phyloP scores from a whole-genome alignment of 2,113 vertebrate species.

The Phalacrocorax aristotelis region DNA sequence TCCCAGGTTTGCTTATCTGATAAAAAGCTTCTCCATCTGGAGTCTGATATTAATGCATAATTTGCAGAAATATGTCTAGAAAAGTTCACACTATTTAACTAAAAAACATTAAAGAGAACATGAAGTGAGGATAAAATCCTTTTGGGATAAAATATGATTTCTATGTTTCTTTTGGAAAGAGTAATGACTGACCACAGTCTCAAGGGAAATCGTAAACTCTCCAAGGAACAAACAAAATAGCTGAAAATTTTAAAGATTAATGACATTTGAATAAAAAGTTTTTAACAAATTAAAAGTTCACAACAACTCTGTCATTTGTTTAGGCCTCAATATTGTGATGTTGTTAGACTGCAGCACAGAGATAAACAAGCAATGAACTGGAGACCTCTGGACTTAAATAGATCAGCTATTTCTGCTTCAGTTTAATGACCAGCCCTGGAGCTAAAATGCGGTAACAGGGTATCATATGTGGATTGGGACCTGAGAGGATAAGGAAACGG shows the following conservation, averaged over 20 bases:
- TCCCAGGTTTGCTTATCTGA: conserved; percentile 59
- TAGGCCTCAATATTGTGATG: not conserved
- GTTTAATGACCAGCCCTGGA: conserved; percentile 47
- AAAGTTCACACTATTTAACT: conserved; percentile 52
- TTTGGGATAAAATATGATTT: conserved; percentile 28
- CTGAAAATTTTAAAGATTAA: not conserved
- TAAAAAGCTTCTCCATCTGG: conserved; percentile 46
- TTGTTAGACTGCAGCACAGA: not conserved
- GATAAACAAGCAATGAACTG: conserved; percentile 39
- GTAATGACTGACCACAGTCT: not conserved
- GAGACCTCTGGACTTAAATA: conserved; percentile 46
- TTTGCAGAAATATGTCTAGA: conserved; percentile 45
- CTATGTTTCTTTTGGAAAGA: conserved; percentile 23
- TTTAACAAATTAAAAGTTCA: conserved; percentile 2
- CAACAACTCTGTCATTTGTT: not conserved
- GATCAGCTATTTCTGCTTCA: conserved; percentile 26
- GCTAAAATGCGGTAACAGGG: conserved; percentile 32
- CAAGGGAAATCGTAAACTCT: not conserved
- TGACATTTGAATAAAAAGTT: not conserved
- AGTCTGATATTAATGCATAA: conserved; percentile 68
- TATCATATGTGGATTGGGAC: conserved; percentile 39
- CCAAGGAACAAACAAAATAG: not conserved
- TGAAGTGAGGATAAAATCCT: conserved; percentile 28
- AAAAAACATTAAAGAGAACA: conserved; percentile 47
- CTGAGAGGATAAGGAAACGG: conserved; percentile 34